Conservation (phyloP, 2,113 vertebrate species). For the Crotalus tigris region DNA sequence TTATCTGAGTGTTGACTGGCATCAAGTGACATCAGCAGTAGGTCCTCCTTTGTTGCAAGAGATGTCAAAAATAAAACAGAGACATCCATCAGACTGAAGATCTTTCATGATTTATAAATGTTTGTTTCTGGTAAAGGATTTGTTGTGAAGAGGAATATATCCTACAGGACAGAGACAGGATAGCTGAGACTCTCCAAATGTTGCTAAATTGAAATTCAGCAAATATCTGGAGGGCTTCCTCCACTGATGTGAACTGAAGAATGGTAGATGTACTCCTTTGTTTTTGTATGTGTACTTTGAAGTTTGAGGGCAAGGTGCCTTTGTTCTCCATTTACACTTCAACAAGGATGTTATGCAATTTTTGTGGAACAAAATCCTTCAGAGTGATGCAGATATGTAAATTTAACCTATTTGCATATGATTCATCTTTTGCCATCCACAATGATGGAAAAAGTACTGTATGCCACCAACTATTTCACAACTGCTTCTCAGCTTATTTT, state of each 20-base stretch:
- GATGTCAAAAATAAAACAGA: slow-evolving; percentile 12
- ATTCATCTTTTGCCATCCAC: neutral
- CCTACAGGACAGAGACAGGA: neutral
- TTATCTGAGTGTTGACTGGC: neutral
- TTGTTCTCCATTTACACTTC: neutral
- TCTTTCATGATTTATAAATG: neutral
- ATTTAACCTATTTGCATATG: neutral
- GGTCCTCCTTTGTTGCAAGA: slow-evolving; percentile 3
- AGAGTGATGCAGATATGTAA: neutral
- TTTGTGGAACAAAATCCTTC: neutral
- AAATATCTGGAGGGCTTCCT: neutral
- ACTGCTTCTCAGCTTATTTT: neutral
- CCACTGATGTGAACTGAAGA: neutral
- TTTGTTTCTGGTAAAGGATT: neutral
- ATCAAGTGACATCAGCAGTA: neutral
- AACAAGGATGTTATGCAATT: neutral
- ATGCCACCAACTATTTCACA: neutral
- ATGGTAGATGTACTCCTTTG: neutral
- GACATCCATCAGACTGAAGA: neutral
- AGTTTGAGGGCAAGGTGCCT: neutral
- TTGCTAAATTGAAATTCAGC: neutral
- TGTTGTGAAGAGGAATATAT: neutral
- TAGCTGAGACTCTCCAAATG: neutral
- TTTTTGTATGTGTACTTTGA: neutral
- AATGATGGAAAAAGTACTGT: neutral